A percentile compares a stretch with the other conserved stretches of the same genome.
These are phyloP conservation scores for Euura saliciscinereae DNA, from an alignment of 1,140 invertebrate species.

Conservation along the genomic window DNA sequence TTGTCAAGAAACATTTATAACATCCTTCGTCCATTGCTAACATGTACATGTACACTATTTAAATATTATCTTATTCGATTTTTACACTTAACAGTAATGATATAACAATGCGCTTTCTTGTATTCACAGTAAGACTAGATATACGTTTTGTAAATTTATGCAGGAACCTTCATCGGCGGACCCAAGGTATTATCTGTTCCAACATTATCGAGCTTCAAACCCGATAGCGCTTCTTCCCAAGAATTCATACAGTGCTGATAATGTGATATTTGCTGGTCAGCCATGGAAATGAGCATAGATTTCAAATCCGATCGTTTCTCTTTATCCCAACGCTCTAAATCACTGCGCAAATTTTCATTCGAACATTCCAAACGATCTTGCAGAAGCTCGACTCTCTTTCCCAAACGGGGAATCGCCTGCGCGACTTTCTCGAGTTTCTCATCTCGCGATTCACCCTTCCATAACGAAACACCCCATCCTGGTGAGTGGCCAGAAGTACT, in stretches of 20 bases:
- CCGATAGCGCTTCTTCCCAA: constrained; percentile 65
- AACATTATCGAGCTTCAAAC: constrained; percentile 47
- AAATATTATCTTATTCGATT: neutral
- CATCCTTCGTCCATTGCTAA: neutral
- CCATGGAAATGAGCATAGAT: constrained; percentile 68
- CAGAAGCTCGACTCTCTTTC: constrained; percentile 63
- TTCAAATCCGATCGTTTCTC: constrained; percentile 74
- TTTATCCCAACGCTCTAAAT: constrained; percentile 73
- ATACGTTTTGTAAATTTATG: constrained; percentile 20
- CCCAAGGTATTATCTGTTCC: constrained; percentile 38
- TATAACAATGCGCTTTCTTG: constrained; percentile 1
- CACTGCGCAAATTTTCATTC: constrained; percentile 74
- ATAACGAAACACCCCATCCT: constrained; percentile 60
- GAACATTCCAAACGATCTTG: constrained; percentile 74
- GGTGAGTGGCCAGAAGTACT: constrained; percentile 38
- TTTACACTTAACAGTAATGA: neutral
- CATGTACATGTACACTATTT: neutral
- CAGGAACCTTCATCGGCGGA: constrained; percentile 33
- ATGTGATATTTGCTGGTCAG: constrained; percentile 72
- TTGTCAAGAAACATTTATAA: neutral
- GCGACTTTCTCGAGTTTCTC: constrained; percentile 66
- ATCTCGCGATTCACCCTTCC: constrained; percentile 63
- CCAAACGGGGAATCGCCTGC: constrained; percentile 61
- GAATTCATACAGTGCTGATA: constrained; percentile 70
- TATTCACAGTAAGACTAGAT: neutral